phyloP scores from a whole-genome alignment of 2,113 vertebrate species.

The Litocranius walleri region DNA sequence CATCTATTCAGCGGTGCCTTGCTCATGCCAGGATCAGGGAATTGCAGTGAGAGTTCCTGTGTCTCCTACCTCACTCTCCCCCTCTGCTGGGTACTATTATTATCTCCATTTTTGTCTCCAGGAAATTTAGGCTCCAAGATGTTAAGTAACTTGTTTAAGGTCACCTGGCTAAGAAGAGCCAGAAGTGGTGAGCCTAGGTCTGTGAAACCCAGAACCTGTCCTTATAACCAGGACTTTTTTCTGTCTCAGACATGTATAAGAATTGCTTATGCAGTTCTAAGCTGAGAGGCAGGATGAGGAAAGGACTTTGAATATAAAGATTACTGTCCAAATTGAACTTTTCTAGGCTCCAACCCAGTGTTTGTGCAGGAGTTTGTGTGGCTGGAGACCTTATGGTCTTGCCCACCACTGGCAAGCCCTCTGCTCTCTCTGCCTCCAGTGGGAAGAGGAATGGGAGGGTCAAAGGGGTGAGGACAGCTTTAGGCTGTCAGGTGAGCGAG shows the following conservation, averaged over 20 bases:
- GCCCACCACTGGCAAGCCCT: neutral
- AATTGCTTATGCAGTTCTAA: neutral
- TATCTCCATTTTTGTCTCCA: neutral
- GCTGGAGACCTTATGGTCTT: neutral
- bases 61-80: neutral
- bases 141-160: neutral
- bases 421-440: neutral
- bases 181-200: neutral
- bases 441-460: neutral
- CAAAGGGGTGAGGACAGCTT: neutral
- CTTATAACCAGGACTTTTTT: neutral
- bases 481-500: neutral
- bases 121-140: neutral
- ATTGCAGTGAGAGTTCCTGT: neutral
- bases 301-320: neutral
- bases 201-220: neutral
- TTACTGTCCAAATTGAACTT: neutral
- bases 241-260: neutral
- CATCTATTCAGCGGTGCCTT: neutral
- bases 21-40: neutral
- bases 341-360: neutral
- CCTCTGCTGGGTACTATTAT: neutral
- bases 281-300: neutral
- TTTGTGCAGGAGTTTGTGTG: neutral
- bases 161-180: neutral